A percentile compares a stretch with the other conserved stretches of the same genome.
These are phyloP conservation scores for Phalangium opilio DNA, from an alignment of 2,888 invertebrate genomes.

Conservation along the genomic window DNA sequence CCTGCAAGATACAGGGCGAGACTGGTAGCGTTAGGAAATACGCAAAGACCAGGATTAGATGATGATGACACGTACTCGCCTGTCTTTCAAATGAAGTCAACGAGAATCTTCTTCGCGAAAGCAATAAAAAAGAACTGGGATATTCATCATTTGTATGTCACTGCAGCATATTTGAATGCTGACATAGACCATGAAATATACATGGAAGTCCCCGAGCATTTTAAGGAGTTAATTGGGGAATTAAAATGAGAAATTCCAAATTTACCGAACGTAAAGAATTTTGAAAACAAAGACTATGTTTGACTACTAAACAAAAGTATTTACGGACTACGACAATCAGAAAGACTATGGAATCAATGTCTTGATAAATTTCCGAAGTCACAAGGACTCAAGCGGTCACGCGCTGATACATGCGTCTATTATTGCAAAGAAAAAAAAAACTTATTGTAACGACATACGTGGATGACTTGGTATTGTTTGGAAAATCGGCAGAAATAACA, in stretches of 20 bases:
- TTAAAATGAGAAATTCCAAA: too few relatives aligned
- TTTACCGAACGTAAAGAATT: too few relatives aligned
- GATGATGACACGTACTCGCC: conserved; percentile 13
- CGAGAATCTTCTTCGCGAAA: conserved; percentile 2
- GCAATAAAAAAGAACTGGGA: too few relatives aligned
- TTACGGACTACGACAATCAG: conserved; percentile 8
- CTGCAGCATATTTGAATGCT: conserved; percentile 9
- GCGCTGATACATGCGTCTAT: conserved; percentile 7
- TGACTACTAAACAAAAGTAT: conserved; percentile 4
- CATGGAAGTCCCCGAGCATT: conserved; percentile 6
- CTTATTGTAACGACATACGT: conserved; percentile 4
- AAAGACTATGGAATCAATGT: conserved; percentile 3
- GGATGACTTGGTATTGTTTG: too few relatives aligned
- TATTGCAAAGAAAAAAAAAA: background rate
- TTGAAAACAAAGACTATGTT: background rate
- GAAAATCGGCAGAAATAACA: too few relatives aligned
- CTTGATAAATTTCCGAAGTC: background rate
- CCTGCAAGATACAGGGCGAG: too few relatives aligned
- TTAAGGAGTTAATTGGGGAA: background rate
- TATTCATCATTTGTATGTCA: conserved; percentile 9
- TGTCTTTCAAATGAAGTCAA: conserved; percentile 10
- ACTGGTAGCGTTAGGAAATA: conserved; percentile 6
- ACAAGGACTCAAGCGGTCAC: conserved; percentile 1
- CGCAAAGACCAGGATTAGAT: conserved; percentile 6
- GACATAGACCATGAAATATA: conserved; percentile 6